Percentiles rank a stretch among this genome's conserved stretches.
Evolutionary conservation across 2,797 vertebrate species (phyloP).

Genomic region (Perodicticus potto): DNA sequence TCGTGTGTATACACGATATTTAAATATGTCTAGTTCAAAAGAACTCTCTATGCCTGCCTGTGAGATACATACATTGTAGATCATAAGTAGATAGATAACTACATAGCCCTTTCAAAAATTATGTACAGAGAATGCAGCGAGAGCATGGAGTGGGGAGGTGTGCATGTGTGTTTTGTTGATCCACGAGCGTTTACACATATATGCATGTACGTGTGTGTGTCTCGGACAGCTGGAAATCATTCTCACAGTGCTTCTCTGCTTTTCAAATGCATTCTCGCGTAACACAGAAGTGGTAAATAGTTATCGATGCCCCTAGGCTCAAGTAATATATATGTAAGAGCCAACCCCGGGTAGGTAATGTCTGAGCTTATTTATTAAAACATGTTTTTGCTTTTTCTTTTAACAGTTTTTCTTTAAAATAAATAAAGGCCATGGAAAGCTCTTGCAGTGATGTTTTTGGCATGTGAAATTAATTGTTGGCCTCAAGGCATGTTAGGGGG

Average conservation of each 20-base stretch:
- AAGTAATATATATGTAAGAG: not conserved
- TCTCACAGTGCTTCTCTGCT: slow-evolving; percentile 29
- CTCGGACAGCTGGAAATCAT: not conserved
- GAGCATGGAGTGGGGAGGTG: not conserved
- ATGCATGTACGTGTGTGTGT: not conserved
- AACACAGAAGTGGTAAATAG: not conserved
- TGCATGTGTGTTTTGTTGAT: not conserved
- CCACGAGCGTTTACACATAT: not conserved
- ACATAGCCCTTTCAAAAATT: not conserved
- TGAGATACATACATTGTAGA: not conserved
- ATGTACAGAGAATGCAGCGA: not conserved
- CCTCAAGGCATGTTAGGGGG: not conserved
- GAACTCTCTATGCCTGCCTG: not conserved
- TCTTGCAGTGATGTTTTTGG: not conserved
- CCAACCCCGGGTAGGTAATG: not conserved
- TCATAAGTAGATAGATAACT: not conserved
- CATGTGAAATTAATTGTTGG: slow-evolving; percentile 9
- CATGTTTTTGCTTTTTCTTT: slow-evolving; percentile 34
- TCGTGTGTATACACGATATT: not conserved
- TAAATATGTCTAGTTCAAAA: not conserved
- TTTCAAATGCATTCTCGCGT: slow-evolving; percentile 32
- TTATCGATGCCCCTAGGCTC: not conserved
- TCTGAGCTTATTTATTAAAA: slow-evolving; percentile 47
- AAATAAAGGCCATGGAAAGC: not conserved
- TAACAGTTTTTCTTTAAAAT: not conserved